phyloP scores from a whole-genome alignment of 2,797 vertebrate species.

The Phataginus tetradactyla region DNA sequence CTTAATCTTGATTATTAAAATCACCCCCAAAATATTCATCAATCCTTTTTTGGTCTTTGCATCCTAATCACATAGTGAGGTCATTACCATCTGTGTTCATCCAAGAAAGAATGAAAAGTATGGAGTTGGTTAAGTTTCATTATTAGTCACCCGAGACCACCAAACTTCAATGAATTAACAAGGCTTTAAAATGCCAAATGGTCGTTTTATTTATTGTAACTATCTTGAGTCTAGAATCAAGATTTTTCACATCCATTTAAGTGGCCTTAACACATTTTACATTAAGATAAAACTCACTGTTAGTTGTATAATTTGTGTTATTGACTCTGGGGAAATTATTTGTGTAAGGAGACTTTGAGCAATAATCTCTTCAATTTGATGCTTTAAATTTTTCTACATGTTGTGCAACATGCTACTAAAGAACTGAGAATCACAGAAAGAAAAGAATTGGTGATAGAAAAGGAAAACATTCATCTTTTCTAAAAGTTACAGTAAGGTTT shows the following conservation, averaged over 20 bases:
- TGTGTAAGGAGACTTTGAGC: background rate
- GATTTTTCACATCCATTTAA: background rate
- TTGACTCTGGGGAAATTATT: background rate
- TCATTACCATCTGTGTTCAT: background rate
- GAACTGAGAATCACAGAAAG: background rate
- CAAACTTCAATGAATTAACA: constrained; percentile 3
- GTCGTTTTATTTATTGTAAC: background rate
- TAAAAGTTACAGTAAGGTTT: background rate
- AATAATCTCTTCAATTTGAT: background rate
- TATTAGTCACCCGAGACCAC: background rate
- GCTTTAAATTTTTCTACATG: background rate
- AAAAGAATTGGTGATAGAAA: background rate
- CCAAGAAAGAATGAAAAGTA: background rate
- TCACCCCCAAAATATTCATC: background rate
- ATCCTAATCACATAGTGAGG: background rate
- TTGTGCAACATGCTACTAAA: background rate
- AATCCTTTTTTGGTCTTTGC: constrained; percentile 21
- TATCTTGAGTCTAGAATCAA: background rate
- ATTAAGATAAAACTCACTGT: background rate
- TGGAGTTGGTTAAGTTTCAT: background rate
- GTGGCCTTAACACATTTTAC: constrained; percentile 1
- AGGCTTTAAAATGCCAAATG: background rate
- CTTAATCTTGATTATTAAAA: constrained; percentile 22
- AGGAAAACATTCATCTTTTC: background rate
- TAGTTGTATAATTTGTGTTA: background rate